A percentile compares a stretch with the other conserved stretches of the same genome.
These are phyloP conservation scores for Heteromormyrus szaboi DNA, from an alignment of 2,797 vertebrate species.

Conservation along the genomic window DNA sequence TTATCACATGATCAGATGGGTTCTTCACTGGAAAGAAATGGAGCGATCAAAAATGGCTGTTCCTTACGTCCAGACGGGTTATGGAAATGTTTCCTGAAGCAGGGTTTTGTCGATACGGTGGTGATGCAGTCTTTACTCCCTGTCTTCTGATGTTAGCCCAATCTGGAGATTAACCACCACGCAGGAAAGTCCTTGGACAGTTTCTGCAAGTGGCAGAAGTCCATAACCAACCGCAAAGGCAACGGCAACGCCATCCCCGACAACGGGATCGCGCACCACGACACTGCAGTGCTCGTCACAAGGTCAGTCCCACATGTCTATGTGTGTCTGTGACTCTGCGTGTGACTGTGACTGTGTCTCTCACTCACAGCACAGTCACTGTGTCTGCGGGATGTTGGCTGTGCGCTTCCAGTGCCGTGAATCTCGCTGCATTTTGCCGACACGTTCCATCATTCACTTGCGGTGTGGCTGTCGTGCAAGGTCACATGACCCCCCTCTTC, in stretches of 20 bases:
- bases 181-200: conserved; percentile 96
- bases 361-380: neutral
- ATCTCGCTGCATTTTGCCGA: neutral
- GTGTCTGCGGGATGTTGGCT: neutral
- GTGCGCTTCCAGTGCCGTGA: neutral
- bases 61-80: neutral
- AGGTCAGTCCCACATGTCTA: conserved; percentile 64
- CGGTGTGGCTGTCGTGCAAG: no score
- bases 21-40: neutral
- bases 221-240: conserved; percentile 83
- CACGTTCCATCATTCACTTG: neutral
- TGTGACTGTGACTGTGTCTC: neutral
- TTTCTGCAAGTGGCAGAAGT: conserved; percentile 99
- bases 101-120: neutral
- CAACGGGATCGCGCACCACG: conserved; percentile 91
- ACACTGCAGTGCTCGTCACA: conserved; percentile 93
- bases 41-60: neutral
- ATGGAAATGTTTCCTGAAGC: neutral
- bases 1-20: neutral
- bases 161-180: conserved; percentile 91
- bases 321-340: conserved; percentile 11
- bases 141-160: conserved; percentile 66
- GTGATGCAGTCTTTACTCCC: conserved; percentile 12
- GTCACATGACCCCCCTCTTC: neutral
- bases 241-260: conserved; percentile 91